Evolutionary conservation across 2,888 invertebrate species (phyloP), one percentile per base, ranked within the genome.

Genomic region (Megastigmus dorsalis): DNA sequence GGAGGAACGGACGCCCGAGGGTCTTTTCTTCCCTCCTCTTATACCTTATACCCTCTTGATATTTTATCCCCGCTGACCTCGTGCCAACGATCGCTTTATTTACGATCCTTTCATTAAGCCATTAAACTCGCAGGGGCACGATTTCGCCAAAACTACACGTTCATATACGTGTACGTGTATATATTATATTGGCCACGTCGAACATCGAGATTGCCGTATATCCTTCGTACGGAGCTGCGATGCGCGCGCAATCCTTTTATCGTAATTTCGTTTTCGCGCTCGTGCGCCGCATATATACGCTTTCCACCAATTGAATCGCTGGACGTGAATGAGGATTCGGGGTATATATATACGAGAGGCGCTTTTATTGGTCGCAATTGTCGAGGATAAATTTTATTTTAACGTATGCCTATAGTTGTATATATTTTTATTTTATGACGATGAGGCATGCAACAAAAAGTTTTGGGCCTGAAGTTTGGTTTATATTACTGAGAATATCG

Each of bases 21-120:
- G 18, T 2, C 23, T 9, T 13, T 50, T 10, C 15, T 36, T 33
- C 26, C 33, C 50, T 10, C 23, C 45, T 10, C 15, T 26, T 20
- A 18, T 1, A 60, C 50, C 43, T 60, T 65, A 59, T 45, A 20
- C 28, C n/a, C 23, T 54, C 15, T 10, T 26, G 15, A 18, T 1
- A 60, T 52, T 52, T 60, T 65, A 59, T 45, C 26, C 28, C 26
- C 67, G 20, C 26, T 26, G 41, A 26, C 43, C 50, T 52, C 43
- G 55, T 43, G 43, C 10, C 23, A 41, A 45, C 26, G 63, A 63
- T 63, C 63, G 52, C 33, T n/a, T 67, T 65, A 60, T 67, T 73
- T 74, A 68, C 57, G 68, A 57, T n/a, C 63, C 57, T 57, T 62
- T 74, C 62, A 74, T 74, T 57, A 55, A 55, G 63, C 57, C 74